phyloP scores from a whole-genome alignment of 2,888 invertebrate species.

The Torymus auratus region DNA sequence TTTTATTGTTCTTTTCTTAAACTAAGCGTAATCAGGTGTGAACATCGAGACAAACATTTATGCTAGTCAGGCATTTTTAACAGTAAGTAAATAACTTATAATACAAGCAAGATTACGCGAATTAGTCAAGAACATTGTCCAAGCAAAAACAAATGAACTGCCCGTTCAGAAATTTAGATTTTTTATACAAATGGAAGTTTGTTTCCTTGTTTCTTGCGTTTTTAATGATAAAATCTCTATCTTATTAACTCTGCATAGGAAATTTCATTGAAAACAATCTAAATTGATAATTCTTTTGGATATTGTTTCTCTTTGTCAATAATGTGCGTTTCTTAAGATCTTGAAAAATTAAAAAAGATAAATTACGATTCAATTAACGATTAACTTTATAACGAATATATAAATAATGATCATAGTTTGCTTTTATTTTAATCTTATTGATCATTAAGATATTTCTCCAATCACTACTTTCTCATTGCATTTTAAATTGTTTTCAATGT shows the following conservation, averaged over 20 bases:
- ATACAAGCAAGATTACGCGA: conserved; percentile 60
- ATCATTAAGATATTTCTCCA: no score
- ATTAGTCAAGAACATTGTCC: conserved; percentile 53
- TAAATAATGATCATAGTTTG: no score
- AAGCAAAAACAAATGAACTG: conserved; percentile 39
- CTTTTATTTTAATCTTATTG: no score
- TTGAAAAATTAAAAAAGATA: not conserved
- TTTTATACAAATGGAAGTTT: conserved; percentile 45
- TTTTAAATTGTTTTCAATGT: conserved; percentile 36
- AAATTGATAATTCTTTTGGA: not conserved
- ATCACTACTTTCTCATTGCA: not conserved
- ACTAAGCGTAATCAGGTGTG: conserved; percentile 68
- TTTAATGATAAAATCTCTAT: conserved; percentile 27
- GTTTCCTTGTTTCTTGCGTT: conserved; percentile 31
- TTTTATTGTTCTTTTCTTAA: conserved; percentile 61
- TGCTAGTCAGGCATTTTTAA: conserved; percentile 74
- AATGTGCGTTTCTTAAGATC: not conserved
- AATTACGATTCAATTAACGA: no score
- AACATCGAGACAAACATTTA: conserved; percentile 71
- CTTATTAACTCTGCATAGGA: conserved; percentile 30
- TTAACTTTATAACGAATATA: no score
- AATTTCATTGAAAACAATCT: conserved; percentile 42
- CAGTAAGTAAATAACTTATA: conserved; percentile 71
- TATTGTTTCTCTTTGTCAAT: not conserved
- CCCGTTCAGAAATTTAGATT: conserved; percentile 46